Base-by-base conservation (phyloP, 2,888 invertebrate species). In the Synanthedon tipuliformis region DNA sequence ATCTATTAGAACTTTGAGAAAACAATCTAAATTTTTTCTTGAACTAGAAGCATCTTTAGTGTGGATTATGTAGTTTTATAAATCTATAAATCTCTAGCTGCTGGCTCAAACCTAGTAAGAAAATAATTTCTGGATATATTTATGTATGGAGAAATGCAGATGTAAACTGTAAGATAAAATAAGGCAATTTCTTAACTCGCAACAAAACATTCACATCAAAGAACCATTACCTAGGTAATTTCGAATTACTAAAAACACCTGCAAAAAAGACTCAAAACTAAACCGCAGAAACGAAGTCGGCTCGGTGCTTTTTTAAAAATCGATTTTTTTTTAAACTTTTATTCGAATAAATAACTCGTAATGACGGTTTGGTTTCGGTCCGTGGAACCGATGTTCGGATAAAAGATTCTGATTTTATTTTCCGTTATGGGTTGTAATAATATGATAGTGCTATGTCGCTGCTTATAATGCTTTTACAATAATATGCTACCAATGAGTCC, bases 231-330 rank as follows among this genome's bases (percentile, higher is more conserved):
- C 45, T 45, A 45, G 45, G 54, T 52, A 56, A 56, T 52, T 55
- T 50, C 53, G 59, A 55, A 56, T 61, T 60, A 59, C 63, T 45
- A 65, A 60, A 68, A 66, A 62, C 68, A 67, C 60, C 66, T 61
- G 66, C 70, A 70, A 62, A 62, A 70, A 68, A 68, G 68, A 63
- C 61, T 59, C 58, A 58, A 56, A 63, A 61, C 50, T 50, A 60
- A 71, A 80, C 80, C 79, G 73, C 80, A 79, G 68, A 73, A 69
- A 61, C 59, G 71, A 15, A 75, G 74, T 66, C 68, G 71, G 66
- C 62, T 8, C 59, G 63, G 58, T 65, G 68, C 74, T 75, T 78
- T 74, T 74, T 69, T 66, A 68, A 68, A 69, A 70, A 53, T 52
- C 16, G 52, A 16, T 54, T 69, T 58, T 68, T 68, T 64, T 65